Evolutionary conservation across 2,888 invertebrate species (phyloP), one percentile per base, ranked within the genome.

Genomic region (Petrolisthes manimaculis): DNA sequence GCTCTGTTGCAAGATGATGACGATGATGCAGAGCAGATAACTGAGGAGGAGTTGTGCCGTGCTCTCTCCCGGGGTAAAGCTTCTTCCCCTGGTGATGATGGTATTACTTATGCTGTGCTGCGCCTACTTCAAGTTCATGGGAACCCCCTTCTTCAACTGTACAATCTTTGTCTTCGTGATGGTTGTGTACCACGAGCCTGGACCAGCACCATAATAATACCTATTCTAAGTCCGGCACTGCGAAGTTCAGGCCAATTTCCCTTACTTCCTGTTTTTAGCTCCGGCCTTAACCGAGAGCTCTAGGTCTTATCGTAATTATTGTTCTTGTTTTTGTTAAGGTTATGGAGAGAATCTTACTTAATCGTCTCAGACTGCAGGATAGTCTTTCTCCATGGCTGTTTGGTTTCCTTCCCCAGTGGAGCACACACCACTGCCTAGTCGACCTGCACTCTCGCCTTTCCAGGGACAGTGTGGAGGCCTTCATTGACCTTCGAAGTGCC

Each of bases 401-500:
- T 75, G 84, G 74, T 5, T 83, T 71, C n/a, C 74, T 71, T 37
- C 18, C 78, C 5, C 78, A 78, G 53, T 1, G 78, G 3, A 51
- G 78, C 78, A 78, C 51, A 53, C 78, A 78, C 18, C 74, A 83
- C 71, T 83, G 74, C 54, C 84, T 84, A 24, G 6, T 84, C 21
- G 14, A 75, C 61, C 53, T 82, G 9, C 8, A 82, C 24, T 37
- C 67, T 37, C 82, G 37, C 61, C 1, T 82, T 69, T 3, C 8
- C 82, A 24, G 24, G 4, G 55, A 37, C 55, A 84, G 56, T 54
- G 77, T 84, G 51, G 77, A 71, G 54, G 51, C 71, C 83, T 83
- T 83, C 54, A 24, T 83, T 51, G 83, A 83, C 37, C 71, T 83
- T 4, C 24, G 77, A 77, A 84, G 56, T 77, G 75, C 84, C 18